phyloP scores from a whole-genome alignment of 1,140 invertebrate genomes.

The Apolygus lucorum region DNA sequence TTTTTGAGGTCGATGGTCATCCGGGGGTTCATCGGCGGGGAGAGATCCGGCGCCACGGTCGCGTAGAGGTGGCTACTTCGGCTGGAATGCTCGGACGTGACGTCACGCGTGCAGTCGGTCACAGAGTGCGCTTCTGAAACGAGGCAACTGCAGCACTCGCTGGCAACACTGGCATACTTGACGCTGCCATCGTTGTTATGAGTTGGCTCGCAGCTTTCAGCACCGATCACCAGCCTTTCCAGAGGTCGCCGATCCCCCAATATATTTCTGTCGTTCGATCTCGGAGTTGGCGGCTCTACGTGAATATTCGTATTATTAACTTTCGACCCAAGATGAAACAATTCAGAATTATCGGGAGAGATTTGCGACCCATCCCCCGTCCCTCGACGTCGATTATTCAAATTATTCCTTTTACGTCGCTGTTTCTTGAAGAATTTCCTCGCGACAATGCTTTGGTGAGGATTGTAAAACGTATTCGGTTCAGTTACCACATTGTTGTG shows the following conservation, averaged over 20 bases:
- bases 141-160: conserved; percentile 26
- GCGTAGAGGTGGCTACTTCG: conserved; percentile 32
- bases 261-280: conserved; percentile 25
- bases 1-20: conserved; percentile 23
- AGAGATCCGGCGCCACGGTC: conserved; percentile 30
- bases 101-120: conserved; percentile 33
- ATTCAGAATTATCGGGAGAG: conserved; percentile 52
- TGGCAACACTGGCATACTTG: conserved; percentile 26
- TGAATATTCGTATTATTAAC: conserved; percentile 71
- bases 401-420: conserved; percentile 56
- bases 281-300: conserved; percentile 42
- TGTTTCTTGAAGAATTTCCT: conserved; percentile 87
- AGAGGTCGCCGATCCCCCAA: conserved; percentile 20
- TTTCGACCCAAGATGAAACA: conserved; percentile 42
- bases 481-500: conserved; percentile 60
- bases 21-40: conserved; percentile 17
- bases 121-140: conserved; percentile 30
- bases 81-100: conserved; percentile 30
- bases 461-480: conserved; percentile 82
- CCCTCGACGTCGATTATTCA: conserved; percentile 54
- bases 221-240: conserved; percentile 33
- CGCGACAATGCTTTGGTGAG: conserved; percentile 83
- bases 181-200: conserved; percentile 28
- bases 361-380: conserved; percentile 48
- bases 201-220: conserved; percentile 27